These are phyloP conservation scores for Cancer borealis DNA, from an alignment of 2,888 invertebrate species.

Conservation along the genomic window DNA sequence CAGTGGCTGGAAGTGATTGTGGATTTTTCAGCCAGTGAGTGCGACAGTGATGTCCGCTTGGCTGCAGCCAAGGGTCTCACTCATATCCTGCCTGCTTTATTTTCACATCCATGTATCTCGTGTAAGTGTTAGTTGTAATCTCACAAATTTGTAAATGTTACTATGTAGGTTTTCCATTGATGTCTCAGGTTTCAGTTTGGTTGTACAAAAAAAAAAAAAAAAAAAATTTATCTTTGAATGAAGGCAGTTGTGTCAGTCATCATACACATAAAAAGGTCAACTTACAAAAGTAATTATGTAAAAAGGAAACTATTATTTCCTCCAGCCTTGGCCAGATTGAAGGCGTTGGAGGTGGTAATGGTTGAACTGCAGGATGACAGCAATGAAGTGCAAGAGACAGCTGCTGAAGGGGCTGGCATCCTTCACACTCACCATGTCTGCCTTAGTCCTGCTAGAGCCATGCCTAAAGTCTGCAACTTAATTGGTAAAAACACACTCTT, in stretches of 20 bases:
- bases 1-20: constrained; percentile 51
- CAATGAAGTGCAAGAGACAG: constrained; percentile 61
- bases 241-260: not conserved
- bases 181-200: not conserved
- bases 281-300: not conserved
- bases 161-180: not conserved
- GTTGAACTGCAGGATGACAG: constrained; percentile 77
- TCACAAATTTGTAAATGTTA: not conserved
- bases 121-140: not conserved
- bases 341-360: constrained; percentile 77
- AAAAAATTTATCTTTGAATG: too few species aligned
- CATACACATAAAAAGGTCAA: not conserved
- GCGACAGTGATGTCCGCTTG: constrained; percentile 30
- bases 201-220: too few species aligned
- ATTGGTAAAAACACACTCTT: constrained; percentile 57
- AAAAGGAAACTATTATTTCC: constrained; percentile 27
- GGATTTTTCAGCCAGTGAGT: constrained; percentile 52
- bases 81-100: constrained; percentile 36
- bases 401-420: constrained; percentile 44
- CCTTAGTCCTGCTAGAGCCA: constrained; percentile 58
- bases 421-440: not conserved
- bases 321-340: constrained; percentile 71
- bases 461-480: constrained; percentile 51
- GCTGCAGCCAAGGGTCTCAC: constrained; percentile 58
- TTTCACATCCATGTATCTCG: not conserved